These are phyloP conservation scores for Mormyrops boulengeri DNA, from an alignment of 2,797 vertebrate genomes.

Conservation along the genomic window DNA sequence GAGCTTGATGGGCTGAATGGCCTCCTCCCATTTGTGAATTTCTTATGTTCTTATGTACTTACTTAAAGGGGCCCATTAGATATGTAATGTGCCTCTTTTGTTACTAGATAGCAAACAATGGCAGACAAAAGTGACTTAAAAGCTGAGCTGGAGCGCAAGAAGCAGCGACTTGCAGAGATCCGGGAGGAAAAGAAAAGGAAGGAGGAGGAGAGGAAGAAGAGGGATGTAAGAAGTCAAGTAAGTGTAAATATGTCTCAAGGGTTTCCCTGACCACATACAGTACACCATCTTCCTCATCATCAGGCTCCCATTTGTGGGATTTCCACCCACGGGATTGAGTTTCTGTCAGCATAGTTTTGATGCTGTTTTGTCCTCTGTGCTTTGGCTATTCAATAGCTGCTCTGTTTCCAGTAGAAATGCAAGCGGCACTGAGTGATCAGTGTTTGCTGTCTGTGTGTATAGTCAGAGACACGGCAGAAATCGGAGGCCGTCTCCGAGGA, in stretches of 20 bases:
- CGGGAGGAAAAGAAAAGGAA: slow-evolving; percentile 81
- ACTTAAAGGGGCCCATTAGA: not conserved
- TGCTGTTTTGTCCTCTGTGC: not conserved
- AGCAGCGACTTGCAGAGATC: slow-evolving; percentile 79
- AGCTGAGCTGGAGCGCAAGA: slow-evolving; percentile 80
- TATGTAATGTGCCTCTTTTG: not conserved
- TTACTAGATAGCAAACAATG: slow-evolving; percentile 45
- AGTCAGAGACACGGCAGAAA: slow-evolving; percentile 72
- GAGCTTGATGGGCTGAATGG: too few species aligned
- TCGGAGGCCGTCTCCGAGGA: slow-evolving; percentile 69
- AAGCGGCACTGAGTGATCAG: not conserved
- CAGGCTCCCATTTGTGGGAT: not conserved
- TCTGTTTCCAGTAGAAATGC: not conserved
- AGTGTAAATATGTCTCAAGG: not conserved
- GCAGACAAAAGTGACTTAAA: slow-evolving; percentile 79
- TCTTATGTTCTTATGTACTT: too few species aligned
- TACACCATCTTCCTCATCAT: not conserved
- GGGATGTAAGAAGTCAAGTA: slow-evolving; percentile 60
- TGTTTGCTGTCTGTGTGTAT: not conserved
- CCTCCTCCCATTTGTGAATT: too few species aligned
- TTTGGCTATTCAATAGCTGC: not conserved
- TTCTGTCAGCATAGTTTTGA: not conserved
- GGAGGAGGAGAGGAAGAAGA: slow-evolving; percentile 80
- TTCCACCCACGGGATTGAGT: not conserved
- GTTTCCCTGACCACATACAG: not conserved